These are phyloP conservation scores for Rhopilema esculentum DNA, from an alignment of 30 jellyfish, hydroid and myxozoan species.

Conservation along the genomic window DNA sequence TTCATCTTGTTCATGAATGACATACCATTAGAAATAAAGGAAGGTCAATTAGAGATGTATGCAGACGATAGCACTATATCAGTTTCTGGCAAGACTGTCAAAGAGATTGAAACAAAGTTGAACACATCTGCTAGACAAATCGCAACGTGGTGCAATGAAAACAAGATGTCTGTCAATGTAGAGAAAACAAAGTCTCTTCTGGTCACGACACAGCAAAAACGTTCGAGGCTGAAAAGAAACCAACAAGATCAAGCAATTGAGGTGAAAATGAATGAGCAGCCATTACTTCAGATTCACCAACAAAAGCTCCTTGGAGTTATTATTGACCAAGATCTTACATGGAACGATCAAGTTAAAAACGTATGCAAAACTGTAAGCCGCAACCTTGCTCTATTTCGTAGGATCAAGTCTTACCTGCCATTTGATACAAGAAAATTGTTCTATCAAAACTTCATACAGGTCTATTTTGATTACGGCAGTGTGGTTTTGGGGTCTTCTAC, in stretches of 20 bases:
- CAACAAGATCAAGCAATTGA: constrained; percentile 61
- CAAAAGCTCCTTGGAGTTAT: constrained; percentile 45
- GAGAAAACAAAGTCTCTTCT: constrained; percentile 53
- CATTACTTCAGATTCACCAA: constrained; percentile 61
- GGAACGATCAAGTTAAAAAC: constrained; percentile 64
- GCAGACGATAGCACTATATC: constrained; percentile 68
- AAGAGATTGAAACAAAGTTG: constrained; percentile 59
- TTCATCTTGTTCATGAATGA: constrained; percentile 66
- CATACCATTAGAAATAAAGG: constrained; percentile 41
- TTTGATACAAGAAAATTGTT: constrained; percentile 58
- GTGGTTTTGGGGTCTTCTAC: constrained; percentile 55
- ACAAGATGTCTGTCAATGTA: constrained; percentile 52
- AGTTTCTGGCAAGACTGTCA: constrained; percentile 48
- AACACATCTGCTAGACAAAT: constrained; percentile 50
- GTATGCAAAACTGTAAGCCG: constrained; percentile 48
- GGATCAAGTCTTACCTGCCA: constrained; percentile 74
- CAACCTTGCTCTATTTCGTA: constrained; percentile 68
- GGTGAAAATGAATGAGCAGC: constrained; percentile 73
- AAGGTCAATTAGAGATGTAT: constrained; percentile 56
- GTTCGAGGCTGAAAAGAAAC: constrained; percentile 69
- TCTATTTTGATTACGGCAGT: constrained; percentile 60
- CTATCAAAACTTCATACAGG: constrained; percentile 59
- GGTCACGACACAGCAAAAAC: constrained; percentile 71
- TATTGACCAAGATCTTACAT: constrained; percentile 66
- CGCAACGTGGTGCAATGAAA: constrained; percentile 71